These are phyloP conservation scores for Pachliopta kotzebuea DNA, from an alignment of 2,888 invertebrate genomes.

Conservation along the genomic window DNA sequence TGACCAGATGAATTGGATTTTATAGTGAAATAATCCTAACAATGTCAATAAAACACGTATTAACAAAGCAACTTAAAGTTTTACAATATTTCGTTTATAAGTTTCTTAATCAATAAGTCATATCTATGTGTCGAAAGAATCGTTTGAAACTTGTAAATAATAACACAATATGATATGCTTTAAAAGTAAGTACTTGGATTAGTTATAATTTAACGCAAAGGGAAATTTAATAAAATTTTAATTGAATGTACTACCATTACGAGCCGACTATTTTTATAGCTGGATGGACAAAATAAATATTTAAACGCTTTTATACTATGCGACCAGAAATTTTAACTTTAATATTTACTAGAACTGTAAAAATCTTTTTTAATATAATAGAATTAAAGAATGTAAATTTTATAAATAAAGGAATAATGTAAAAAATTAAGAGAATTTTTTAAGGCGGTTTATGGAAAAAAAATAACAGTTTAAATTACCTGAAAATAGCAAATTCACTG, in stretches of 20 bases:
- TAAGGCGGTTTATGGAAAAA: not conserved
- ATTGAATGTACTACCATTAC: slow-evolving; percentile 8
- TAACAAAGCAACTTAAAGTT: too few relatives aligned
- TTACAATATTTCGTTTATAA: not conserved
- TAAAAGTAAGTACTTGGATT: not conserved
- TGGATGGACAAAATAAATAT: slow-evolving; percentile 3
- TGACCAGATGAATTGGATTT: slow-evolving; percentile 54
- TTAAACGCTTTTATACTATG: not conserved
- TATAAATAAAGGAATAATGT: too few relatives aligned
- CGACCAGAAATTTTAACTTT: not conserved
- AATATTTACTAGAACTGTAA: not conserved
- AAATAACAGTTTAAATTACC: slow-evolving; percentile 46
- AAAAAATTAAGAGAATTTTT: not conserved
- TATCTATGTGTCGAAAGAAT: slow-evolving; percentile 4
- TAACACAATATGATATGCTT: not conserved
- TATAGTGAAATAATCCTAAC: slow-evolving; percentile 58
- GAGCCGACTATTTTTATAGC: slow-evolving; percentile 19
- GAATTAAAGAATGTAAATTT: too few relatives aligned
- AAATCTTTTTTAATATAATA: not conserved
- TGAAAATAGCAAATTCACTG: slow-evolving; percentile 39
- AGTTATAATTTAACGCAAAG: not conserved
- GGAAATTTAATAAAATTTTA: slow-evolving; percentile 14
- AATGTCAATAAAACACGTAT: slow-evolving; percentile 9
- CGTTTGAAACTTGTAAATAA: not conserved
- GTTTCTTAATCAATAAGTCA: slow-evolving; percentile 4